A percentile compares a stretch with the other conserved stretches of the same genome.
Evolutionary conservation across 2,888 invertebrate species (phyloP).

Genomic region (Kuschelorhynchus macadamiae): DNA sequence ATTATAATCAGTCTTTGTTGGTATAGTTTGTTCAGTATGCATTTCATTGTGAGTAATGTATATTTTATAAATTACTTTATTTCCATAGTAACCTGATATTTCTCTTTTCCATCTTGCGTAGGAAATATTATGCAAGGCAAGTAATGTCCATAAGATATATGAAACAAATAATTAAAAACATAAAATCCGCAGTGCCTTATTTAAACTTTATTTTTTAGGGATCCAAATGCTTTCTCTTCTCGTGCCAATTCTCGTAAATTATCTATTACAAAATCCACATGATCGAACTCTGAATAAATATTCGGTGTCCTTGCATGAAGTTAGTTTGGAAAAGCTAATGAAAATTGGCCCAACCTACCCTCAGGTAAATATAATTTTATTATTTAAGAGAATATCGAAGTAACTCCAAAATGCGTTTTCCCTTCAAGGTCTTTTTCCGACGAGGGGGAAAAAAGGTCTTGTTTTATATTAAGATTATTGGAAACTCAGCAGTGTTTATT

Average conservation of each 20-base stretch:
- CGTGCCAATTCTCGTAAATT: conserved; percentile 92
- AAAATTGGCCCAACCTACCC: conserved; percentile 94
- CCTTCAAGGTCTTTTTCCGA: too few relatives aligned
- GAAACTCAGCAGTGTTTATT: too few relatives aligned
- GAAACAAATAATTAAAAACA: too few relatives aligned
- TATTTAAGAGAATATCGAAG: too few relatives aligned
- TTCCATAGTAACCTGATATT: conserved; percentile 28
- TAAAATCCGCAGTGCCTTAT: neutral
- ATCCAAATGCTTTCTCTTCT: conserved; percentile 90
- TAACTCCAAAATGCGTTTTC: too few relatives aligned
- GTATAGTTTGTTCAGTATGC: too few relatives aligned
- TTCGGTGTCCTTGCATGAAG: conserved; percentile 85
- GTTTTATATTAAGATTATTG: too few relatives aligned
- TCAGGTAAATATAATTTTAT: too few relatives aligned
- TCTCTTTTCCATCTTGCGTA: conserved; percentile 58
- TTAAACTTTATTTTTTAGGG: conserved; percentile 73
- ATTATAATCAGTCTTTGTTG: too few relatives aligned
- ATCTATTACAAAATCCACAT: conserved; percentile 80
- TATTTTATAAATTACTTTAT: too few relatives aligned
- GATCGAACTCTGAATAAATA: conserved; percentile 75
- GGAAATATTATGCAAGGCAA: conserved; percentile 74
- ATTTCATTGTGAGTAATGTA: too few relatives aligned
- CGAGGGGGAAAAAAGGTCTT: too few relatives aligned
- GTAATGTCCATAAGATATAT: conserved; percentile 49
- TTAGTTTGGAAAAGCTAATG: conserved; percentile 90